A percentile compares a stretch with the other conserved stretches of the same genome.
Conservation (phyloP, 2,113 vertebrate species). For the Arvicanthis niloticus region DNA sequence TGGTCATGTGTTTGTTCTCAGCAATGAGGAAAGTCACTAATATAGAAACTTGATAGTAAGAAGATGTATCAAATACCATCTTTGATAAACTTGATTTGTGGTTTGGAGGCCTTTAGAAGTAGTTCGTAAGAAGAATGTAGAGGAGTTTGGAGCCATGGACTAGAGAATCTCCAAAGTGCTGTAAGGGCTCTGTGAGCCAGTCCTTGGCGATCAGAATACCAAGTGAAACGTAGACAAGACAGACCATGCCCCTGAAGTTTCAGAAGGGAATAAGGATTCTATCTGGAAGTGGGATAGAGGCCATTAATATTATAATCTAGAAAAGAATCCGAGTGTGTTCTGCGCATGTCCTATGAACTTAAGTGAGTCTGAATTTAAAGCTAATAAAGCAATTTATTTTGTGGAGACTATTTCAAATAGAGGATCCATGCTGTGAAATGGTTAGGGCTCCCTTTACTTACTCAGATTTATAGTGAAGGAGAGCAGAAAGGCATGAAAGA, state of each 20-base stretch:
- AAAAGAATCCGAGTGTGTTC: background rate
- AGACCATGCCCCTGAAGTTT: background rate
- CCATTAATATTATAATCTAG: background rate
- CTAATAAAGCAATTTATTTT: background rate
- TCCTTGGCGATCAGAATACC: background rate
- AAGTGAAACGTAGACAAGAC: background rate
- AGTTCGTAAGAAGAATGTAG: background rate
- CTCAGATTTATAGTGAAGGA: background rate
- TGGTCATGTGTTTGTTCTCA: background rate
- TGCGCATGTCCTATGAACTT: background rate
- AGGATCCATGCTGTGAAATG: background rate
- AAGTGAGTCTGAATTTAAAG: background rate
- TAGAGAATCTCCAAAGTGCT: background rate
- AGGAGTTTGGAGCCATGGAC: background rate
- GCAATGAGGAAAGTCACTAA: background rate
- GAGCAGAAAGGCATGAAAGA: background rate
- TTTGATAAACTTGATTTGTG: background rate
- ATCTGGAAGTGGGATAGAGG: background rate
- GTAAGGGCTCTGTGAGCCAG: background rate
- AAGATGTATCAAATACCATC: too few relatives aligned
- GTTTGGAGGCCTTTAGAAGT: background rate
- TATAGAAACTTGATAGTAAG: background rate
- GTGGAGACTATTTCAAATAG: background rate
- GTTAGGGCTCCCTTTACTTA: background rate
- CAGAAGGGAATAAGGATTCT: background rate